Evolutionary conservation across 2,888 invertebrate genomes (phyloP), one percentile per base, ranked within the genome.

Genomic region (Melipona bicolor): DNA sequence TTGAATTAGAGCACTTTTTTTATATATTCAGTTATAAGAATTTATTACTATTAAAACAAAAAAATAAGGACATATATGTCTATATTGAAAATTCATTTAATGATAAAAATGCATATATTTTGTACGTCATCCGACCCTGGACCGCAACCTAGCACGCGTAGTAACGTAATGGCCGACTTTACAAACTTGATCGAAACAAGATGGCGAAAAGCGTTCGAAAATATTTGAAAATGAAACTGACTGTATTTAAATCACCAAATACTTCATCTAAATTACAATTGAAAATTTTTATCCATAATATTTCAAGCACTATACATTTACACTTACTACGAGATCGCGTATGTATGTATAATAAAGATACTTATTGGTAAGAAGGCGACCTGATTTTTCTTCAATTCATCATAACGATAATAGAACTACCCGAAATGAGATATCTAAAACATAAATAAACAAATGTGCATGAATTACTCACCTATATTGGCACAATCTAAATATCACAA

Each of bases 401-500:
- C 80, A 75, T 70, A 32, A 61, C 52, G n/a, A 21, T 21, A n/a
- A 56, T n/a, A 43, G 36, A 3, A 64, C 9, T 21, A 11, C 11
- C 13, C 62, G 19, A 49, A 56, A 19, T 13, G 36, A 5, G 4
- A 52, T 19, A 19, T 19, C 11, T 32, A n/a, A 17, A n/a, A 3
- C 24, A 24, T n/a, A 64, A 72, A 32, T 32, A 3, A 62, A 17
- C 19, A 54, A 9, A 43, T 32, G 24, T 32, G 27, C 27, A 24
- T 54, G n/a, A 19, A 27, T 59, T 88, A 93, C 94, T 93, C 91
- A 94, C 94, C 93, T 92, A 89, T 88, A 91, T 94, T 94, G 93
- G 94, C 94, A 94, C 94, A 94, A 92, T 93, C 93, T 94, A 93
- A 93, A 92, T 94, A 94, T 94, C 94, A 94, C 94, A 94, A 91